These are phyloP conservation scores for Tragopan temminckii DNA, from an alignment of 2,797 vertebrate genomes.

Conservation along the genomic window DNA sequence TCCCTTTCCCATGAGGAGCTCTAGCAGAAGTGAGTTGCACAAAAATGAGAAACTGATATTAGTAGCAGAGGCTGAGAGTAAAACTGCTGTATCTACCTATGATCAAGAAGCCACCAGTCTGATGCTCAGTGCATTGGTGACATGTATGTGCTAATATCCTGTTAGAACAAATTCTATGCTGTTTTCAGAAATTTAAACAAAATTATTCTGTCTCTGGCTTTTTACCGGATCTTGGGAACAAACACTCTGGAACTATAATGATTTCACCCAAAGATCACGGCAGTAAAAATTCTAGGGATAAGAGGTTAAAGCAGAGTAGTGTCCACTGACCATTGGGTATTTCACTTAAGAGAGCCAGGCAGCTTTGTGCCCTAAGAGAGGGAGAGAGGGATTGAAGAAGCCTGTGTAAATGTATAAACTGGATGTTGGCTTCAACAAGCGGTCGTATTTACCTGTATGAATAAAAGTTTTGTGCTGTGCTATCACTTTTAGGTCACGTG, in stretches of 20 bases:
- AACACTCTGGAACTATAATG: not conserved
- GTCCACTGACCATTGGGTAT: conserved; percentile 71
- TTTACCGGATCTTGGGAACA: not conserved
- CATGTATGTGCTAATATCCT: not conserved
- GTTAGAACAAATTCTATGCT: not conserved
- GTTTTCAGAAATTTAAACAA: not conserved
- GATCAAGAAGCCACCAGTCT: not conserved
- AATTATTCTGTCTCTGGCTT: not conserved
- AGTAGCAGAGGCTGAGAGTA: not conserved
- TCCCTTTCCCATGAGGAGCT: not conserved
- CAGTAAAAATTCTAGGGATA: conserved; percentile 69
- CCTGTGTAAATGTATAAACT: conserved; percentile 39
- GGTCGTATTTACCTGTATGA: conserved; percentile 63
- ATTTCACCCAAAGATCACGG: conserved; percentile 64
- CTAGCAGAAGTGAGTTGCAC: not conserved
- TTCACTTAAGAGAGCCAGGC: conserved; percentile 38
- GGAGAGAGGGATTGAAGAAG: conserved; percentile 13
- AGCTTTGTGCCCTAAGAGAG: conserved; percentile 34
- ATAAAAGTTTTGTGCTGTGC: conserved; percentile 67
- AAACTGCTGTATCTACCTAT: not conserved
- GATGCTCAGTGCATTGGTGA: not conserved
- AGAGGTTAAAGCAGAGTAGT: conserved; percentile 75
- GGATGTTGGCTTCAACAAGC: conserved; percentile 68
- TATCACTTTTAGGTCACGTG: conserved; percentile 45
- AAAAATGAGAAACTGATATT: not conserved